phyloP scores from a whole-genome alignment of 2,797 vertebrate genomes.

The Nyctibius grandis region DNA sequence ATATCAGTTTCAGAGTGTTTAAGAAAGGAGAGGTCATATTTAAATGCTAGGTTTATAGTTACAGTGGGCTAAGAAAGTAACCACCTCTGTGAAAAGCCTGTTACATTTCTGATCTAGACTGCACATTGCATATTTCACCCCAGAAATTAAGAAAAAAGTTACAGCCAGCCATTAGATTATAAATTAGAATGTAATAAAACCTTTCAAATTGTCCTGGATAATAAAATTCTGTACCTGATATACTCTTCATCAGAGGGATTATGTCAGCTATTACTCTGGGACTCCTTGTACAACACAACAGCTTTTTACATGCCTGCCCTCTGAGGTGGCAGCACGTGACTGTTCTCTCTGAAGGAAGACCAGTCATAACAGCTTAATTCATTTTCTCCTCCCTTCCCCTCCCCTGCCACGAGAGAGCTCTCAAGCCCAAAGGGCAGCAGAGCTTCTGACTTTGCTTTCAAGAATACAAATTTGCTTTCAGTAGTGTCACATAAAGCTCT shows the following conservation, averaged over 20 bases:
- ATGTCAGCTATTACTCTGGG: neutral
- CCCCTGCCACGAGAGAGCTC: neutral
- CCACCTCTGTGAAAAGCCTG: neutral
- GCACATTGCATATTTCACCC: neutral
- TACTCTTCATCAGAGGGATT: neutral
- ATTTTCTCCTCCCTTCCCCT: neutral
- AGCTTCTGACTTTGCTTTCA: neutral
- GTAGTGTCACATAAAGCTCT: neutral
- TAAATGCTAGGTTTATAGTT: neutral
- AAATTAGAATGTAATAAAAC: neutral
- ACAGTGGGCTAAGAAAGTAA: neutral
- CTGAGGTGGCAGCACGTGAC: neutral
- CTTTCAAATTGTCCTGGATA: neutral
- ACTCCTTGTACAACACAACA: neutral
- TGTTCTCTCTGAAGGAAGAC: neutral
- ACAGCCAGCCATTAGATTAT: neutral
- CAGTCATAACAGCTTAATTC: neutral
- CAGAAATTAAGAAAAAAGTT: neutral
- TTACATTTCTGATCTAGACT: neutral
- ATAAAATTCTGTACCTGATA: neutral
- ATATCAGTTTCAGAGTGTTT: neutral
- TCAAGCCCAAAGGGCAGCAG: neutral
- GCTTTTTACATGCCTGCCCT: neutral
- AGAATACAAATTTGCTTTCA: neutral
- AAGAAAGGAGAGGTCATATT: neutral